Base-by-base conservation (phyloP, 2,797 vertebrate genomes). In the Cercopithecus hamlyni region DNA sequence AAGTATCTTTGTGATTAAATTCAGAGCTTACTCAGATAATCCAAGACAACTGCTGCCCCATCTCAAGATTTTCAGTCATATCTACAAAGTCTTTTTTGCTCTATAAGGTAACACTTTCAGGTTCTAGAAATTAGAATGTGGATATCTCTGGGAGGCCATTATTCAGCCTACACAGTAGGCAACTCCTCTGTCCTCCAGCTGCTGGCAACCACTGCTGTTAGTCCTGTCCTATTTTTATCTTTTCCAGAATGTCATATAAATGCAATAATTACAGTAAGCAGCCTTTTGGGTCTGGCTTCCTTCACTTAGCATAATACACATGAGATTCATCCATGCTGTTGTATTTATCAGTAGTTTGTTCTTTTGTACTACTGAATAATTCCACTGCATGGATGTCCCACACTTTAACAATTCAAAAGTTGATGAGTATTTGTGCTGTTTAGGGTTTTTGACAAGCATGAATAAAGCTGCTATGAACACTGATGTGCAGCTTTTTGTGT, bases 31-130 rank as follows among this genome's bases (percentile, higher is more conserved):
- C 7, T 57, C 39, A 91, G 26, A 39, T 86, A 77, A 77, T 55
- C 17, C 58, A 94, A 70, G 41, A 88, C 76, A 83, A 70, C 22
- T 75, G 30, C 19, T 75, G 30, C 0, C 14, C 55, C 45, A 87
- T 79, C 50, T 95, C 64, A 93, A 86, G 3, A 86, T 87, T 39
- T 95, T 77, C 84, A 97, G 81, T 76, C 30, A 85, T n/a, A 92
- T 80, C 9, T 79, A 30, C 58, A 95, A 81, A 94, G 17, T 90
- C 17, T 41, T 15, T 81, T 92, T 58, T 92, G 26, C 15, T 48
- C 87, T 41, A 70, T 24, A 82, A 61, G 24, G 33, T 67, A 94
- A 94, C 15, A 93, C 43, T 79, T 88, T 81, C 36, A 88, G 43
- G 41, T 96, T 92, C 48, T 84, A 90, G 61, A 94, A 87, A 92